Evolutionary conservation across 1,140 invertebrate genomes (phyloP).

Genomic region (Heliconius hermathena): DNA sequence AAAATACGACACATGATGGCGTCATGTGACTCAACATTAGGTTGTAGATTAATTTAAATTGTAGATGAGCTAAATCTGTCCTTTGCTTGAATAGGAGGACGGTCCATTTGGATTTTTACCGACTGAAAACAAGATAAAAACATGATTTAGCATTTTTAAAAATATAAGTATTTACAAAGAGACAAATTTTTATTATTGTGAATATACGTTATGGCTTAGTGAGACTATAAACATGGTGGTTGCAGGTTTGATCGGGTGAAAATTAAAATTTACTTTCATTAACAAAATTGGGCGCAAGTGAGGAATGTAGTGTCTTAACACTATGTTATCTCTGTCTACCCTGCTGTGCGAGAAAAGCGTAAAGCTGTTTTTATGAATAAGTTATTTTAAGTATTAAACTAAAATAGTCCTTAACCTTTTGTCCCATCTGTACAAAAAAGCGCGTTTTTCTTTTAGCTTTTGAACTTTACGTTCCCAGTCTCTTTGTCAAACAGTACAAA

Average conservation of each 20-base stretch:
- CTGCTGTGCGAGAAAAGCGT: too few relatives aligned
- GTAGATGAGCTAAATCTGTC: constrained; percentile 24
- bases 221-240: too few relatives aligned
- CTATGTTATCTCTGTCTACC: too few relatives aligned
- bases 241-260: too few relatives aligned
- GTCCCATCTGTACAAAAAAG: neutral
- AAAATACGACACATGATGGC: constrained; percentile 19
- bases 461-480: constrained; percentile 2
- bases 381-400: neutral
- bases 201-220: too few relatives aligned
- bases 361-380: too few relatives aligned
- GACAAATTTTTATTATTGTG: too few relatives aligned
- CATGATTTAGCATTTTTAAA: neutral
- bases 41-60: constrained; percentile 23
- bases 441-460: neutral
- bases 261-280: too few relatives aligned
- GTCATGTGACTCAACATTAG: constrained; percentile 17
- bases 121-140: neutral
- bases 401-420: neutral
- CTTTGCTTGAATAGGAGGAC: constrained; percentile 17
- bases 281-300: too few relatives aligned
- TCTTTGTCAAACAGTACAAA: neutral
- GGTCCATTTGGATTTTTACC: neutral
- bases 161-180: neutral
- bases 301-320: too few relatives aligned